These are phyloP conservation scores for human (Homo sapiens) DNA, from an alignment of 2,113 vertebrate genomes.

Conservation along the genomic window DNA sequence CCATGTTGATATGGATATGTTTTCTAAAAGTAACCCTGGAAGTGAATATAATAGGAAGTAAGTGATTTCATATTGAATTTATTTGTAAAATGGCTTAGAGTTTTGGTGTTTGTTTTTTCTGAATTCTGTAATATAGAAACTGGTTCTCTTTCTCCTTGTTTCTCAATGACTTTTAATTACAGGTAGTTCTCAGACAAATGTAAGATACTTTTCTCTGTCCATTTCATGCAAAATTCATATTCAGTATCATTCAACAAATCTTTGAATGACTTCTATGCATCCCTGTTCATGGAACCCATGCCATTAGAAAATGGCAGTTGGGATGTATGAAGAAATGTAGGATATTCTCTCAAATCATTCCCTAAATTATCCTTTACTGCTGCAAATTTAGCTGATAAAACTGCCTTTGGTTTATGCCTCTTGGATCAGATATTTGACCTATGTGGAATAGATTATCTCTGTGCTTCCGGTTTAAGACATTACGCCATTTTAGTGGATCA, in stretches of 20 bases:
- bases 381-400: conserved; percentile 4
- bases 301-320: conserved; percentile 1
- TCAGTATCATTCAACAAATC: neutral
- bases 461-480: conserved; percentile 25
- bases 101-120: conserved; percentile 44
- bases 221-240: conserved; percentile 31
- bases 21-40: conserved; percentile 27
- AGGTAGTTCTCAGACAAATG: conserved; percentile 55
- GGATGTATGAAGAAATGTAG: neutral
- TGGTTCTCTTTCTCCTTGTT: conserved; percentile 43
- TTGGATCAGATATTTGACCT: neutral
- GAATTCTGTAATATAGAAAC: conserved; percentile 45
- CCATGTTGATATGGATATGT: neutral
- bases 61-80: conserved; percentile 48
- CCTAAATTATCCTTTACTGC: neutral
- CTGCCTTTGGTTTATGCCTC: conserved; percentile 23
- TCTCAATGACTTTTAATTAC: conserved; percentile 45
- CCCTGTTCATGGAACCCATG: conserved; percentile 9
- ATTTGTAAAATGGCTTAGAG: conserved; percentile 43
- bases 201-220: conserved; percentile 53
- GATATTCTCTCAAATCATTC: neutral
- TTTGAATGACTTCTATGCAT: conserved; percentile 16
- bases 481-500: neutral
- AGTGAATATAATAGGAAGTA: conserved; percentile 41
- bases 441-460: neutral